Evolutionary conservation across 2,797 vertebrate species (phyloP).

Genomic region (Halcyon chelicuti): DNA sequence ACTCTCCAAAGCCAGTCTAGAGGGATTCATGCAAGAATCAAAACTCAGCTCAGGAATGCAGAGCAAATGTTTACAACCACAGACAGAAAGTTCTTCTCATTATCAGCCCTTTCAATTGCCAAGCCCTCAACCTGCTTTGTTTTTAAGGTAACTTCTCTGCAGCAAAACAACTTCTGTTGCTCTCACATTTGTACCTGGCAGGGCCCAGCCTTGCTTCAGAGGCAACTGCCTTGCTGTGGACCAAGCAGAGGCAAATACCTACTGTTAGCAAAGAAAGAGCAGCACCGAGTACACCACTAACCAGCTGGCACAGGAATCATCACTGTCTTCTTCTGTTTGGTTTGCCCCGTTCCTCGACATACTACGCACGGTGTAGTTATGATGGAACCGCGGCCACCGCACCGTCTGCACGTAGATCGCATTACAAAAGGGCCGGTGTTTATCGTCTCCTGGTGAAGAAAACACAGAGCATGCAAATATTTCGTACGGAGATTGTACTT

Average conservation of each 20-base stretch:
- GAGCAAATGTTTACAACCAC: background rate
- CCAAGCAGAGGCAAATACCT: background rate
- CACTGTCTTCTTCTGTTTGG: constrained; percentile 92
- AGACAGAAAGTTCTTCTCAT: background rate
- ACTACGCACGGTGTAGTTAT: constrained; percentile 86
- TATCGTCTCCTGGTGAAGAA: constrained; percentile 87
- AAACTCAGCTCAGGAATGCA: background rate
- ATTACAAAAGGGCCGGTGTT: constrained; percentile 97
- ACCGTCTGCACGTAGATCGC: constrained; percentile 94
- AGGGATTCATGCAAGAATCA: background rate
- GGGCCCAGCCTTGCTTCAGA: background rate
- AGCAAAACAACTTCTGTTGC: background rate
- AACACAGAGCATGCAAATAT: background rate
- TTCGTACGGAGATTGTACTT: fast-evolving
- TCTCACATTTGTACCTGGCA: fast-evolving
- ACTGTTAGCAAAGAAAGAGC: background rate
- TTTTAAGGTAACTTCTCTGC: background rate
- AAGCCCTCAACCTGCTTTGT: background rate
- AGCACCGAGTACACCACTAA: constrained; percentile 63
- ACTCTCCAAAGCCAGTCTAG: background rate
- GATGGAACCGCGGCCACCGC: constrained; percentile 88
- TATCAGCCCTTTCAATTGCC: background rate
- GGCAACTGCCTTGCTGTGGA: background rate
- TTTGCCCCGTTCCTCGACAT: constrained; percentile 90
- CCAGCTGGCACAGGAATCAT: constrained; percentile 95